Evolutionary conservation across 2,113 vertebrate species (phyloP).

Genomic region (Amblyornis subalaris): DNA sequence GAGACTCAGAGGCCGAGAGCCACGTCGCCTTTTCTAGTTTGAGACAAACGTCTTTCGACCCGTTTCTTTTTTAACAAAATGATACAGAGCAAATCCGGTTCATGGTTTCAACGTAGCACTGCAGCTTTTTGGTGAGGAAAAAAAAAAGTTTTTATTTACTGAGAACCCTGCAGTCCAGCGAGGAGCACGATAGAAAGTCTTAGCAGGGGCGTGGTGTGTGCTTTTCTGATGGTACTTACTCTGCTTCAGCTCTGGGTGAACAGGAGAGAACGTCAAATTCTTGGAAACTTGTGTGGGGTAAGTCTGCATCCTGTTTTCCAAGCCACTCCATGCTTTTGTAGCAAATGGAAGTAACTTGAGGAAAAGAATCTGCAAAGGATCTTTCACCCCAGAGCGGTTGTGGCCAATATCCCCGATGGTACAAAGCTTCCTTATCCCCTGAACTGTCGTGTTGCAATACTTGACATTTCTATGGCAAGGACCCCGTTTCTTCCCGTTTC

Average conservation of each 20-base stretch:
- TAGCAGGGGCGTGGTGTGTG: background rate
- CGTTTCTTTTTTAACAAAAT: background rate
- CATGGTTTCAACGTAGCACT: constrained; percentile 25
- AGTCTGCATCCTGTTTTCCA: background rate
- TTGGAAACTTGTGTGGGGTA: background rate
- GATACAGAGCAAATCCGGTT: background rate
- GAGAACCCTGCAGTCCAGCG: background rate
- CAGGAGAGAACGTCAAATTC: background rate
- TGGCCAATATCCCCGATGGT: constrained; percentile 12
- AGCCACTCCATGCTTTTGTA: background rate
- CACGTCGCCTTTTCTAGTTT: constrained; percentile 26
- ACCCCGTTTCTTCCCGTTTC: background rate
- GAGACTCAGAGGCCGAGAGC: constrained; percentile 20
- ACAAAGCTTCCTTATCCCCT: constrained; percentile 14
- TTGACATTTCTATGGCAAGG: constrained; percentile 47
- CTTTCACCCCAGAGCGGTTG: background rate
- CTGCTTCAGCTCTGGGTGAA: constrained; percentile 2
- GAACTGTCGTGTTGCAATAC: constrained; percentile 23
- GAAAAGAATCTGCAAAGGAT: constrained; percentile 27
- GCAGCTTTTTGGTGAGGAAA: background rate
- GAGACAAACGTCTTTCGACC: background rate
- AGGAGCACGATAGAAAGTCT: background rate
- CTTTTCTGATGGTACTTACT: constrained; percentile 8
- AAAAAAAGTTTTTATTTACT: background rate
- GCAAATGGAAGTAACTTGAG: background rate